Evolutionary conservation across 2,888 invertebrate species (phyloP).

Genomic region (Coenonympha glycerion): DNA sequence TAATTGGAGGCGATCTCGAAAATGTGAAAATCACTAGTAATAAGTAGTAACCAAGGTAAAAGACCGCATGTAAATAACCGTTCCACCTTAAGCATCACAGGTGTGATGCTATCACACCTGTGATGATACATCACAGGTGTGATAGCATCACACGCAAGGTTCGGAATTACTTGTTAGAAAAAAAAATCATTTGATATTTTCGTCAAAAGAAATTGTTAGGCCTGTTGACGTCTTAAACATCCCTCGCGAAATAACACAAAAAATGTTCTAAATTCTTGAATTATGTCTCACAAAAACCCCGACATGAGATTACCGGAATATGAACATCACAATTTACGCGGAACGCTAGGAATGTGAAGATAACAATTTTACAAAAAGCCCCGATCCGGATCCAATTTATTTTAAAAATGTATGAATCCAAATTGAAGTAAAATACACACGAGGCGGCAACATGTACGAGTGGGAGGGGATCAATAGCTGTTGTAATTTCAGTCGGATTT

Average conservation of each 20-base stretch:
- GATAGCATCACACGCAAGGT: no score
- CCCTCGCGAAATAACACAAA: not conserved
- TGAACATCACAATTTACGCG: conserved; percentile 9
- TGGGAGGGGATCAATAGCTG: conserved; percentile 20
- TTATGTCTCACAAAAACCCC: not conserved
- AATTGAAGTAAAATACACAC: conserved; percentile 32
- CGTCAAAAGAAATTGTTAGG: no score
- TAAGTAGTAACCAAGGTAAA: no score
- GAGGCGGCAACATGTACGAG: conserved; percentile 23
- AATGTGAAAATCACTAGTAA: no score
- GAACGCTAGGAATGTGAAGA: conserved; percentile 28
- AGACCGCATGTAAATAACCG: no score
- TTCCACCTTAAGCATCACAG: no score
- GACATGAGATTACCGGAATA: conserved; percentile 4
- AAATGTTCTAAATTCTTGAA: not conserved
- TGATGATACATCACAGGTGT: no score
- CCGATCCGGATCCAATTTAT: conserved; percentile 32
- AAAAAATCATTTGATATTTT: no score
- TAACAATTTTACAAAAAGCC: conserved; percentile 31
- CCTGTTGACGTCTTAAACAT: not conserved
- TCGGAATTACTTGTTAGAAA: no score
- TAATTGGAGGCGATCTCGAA: no score
- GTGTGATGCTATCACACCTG: no score
- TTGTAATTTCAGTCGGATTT: conserved; percentile 18
- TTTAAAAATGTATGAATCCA: conserved; percentile 33